Percentiles rank a stretch among this genome's conserved stretches.
Evolutionary conservation across 2,797 vertebrate genomes (phyloP).

Genomic region (Psittacula echo): DNA sequence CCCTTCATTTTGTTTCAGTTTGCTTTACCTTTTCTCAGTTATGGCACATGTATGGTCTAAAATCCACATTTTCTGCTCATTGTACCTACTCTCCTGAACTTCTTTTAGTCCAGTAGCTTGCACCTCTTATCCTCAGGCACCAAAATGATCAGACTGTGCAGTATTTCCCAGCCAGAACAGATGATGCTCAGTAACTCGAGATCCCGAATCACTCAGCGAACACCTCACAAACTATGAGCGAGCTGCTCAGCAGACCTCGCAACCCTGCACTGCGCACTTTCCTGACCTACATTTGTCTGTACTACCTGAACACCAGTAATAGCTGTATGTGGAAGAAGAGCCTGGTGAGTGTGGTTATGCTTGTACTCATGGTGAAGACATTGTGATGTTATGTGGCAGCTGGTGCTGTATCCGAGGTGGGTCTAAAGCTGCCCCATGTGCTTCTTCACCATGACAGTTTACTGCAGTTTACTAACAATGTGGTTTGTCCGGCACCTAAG

Average conservation of each 20-base stretch:
- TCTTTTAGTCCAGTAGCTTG: neutral
- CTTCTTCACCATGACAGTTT: neutral
- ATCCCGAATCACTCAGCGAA: neutral
- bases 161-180: neutral
- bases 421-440: neutral
- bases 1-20: neutral
- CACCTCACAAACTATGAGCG: neutral
- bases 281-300: neutral
- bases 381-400: accelerated
- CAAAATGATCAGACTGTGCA: neutral
- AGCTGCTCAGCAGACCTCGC: neutral
- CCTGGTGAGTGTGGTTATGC: accelerated
- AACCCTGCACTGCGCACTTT: too few species aligned
- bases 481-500: neutral
- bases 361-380: neutral
- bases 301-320: neutral
- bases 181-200: neutral
- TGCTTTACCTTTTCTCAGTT: neutral
- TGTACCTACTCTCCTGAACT: neutral
- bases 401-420: neutral
- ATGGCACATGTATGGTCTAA: neutral
- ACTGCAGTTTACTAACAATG: accelerated
- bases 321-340: accelerated
- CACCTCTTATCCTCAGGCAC: neutral
- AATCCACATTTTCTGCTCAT: neutral